A percentile compares a stretch with the other conserved stretches of the same genome.
These are phyloP conservation scores for Hippolais icterina DNA, from an alignment of 2,113 vertebrate genomes.

Conservation along the genomic window DNA sequence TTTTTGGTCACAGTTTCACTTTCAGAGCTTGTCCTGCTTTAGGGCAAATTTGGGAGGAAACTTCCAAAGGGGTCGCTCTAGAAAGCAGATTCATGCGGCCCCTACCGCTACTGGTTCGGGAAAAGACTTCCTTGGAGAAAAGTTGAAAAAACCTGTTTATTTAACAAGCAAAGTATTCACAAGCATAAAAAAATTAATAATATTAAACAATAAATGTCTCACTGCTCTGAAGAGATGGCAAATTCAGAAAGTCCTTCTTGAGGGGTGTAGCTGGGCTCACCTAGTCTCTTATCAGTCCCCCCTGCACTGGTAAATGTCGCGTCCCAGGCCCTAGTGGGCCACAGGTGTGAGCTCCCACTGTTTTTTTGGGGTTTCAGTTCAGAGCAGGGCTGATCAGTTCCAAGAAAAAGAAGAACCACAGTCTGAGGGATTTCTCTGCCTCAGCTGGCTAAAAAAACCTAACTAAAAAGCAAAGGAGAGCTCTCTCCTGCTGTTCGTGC, in stretches of 20 bases:
- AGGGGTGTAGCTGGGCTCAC: not conserved
- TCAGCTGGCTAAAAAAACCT: not conserved
- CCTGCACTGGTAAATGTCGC: rapidly evolving
- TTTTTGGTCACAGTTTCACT: not conserved
- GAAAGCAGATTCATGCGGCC: not conserved
- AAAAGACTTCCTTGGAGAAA: not conserved
- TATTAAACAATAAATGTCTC: not conserved
- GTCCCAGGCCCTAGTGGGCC: not conserved
- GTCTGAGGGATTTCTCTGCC: not conserved
- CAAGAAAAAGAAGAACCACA: not conserved
- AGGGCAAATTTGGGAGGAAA: not conserved
- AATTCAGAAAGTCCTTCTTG: not conserved
- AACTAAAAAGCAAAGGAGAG: not conserved
- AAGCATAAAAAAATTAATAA: not conserved
- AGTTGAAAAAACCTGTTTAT: not conserved
- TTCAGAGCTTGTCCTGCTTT: not conserved
- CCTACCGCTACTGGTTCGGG: not conserved
- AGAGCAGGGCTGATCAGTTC: not conserved
- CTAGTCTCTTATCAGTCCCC: not conserved
- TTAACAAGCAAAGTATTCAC: not conserved
- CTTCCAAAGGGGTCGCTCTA: not conserved
- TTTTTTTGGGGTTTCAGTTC: not conserved
- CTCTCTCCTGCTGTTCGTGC: not conserved
- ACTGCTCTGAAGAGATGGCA: not conserved
- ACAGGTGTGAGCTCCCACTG: not conserved